Evolutionary conservation across 2,113 vertebrate genomes (phyloP).

Genomic region (Oreochromis aureus): DNA sequence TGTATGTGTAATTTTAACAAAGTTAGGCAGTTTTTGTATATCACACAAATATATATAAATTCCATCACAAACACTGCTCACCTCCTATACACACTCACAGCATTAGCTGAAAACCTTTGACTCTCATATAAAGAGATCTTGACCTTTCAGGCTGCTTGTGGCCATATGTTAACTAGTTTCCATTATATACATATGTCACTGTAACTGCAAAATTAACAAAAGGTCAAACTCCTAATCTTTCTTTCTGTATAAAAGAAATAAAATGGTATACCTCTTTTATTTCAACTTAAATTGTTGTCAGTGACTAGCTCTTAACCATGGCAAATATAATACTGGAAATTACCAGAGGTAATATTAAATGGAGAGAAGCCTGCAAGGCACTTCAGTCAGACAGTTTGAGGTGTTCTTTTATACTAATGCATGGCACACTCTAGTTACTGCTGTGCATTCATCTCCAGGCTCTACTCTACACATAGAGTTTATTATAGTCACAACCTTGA

Average conservation of each 20-base stretch:
- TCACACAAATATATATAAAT: background rate
- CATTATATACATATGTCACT: background rate
- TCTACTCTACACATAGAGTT: background rate
- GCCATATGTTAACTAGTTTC: background rate
- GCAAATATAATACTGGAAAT: background rate
- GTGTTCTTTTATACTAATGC: background rate
- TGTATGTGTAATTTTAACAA: background rate
- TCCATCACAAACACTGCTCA: background rate
- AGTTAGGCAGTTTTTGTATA: background rate
- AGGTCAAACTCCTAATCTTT: background rate
- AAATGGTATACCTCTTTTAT: background rate
- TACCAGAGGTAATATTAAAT: background rate
- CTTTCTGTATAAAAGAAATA: background rate
- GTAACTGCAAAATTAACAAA: background rate
- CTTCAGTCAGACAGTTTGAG: background rate
- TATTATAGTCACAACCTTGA: background rate
- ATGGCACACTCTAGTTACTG: background rate
- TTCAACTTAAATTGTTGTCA: background rate
- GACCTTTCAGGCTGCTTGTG: background rate
- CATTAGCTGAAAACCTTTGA: background rate
- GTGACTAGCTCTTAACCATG: background rate
- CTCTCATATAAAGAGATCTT: background rate
- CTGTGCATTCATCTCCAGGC: slow-evolving; percentile 4
- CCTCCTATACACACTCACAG: background rate
- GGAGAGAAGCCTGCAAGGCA: background rate